These are phyloP conservation scores for Catostomus latipinnis DNA, from an alignment of 2,797 vertebrate genomes.

Conservation along the genomic window DNA sequence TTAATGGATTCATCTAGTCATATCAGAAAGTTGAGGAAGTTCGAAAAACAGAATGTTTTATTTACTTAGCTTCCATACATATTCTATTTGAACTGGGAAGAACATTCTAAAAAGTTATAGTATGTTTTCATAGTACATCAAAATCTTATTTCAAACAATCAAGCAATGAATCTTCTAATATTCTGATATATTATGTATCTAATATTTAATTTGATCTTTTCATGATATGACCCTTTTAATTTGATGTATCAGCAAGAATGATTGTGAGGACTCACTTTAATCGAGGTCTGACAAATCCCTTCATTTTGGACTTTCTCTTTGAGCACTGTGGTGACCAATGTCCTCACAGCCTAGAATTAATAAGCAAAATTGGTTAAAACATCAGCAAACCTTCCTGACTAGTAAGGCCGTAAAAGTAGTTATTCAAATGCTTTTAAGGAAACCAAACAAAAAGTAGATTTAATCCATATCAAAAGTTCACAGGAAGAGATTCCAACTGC, in stretches of 20 bases:
- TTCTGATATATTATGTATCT: no score
- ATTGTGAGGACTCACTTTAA: constrained; percentile 76
- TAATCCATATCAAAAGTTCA: neutral
- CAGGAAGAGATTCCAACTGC: neutral
- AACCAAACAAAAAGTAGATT: constrained; percentile 2
- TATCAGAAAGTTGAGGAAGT: no score
- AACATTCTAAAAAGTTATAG: no score
- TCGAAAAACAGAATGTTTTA: no score
- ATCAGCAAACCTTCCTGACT: neutral
- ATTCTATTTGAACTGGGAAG: no score
- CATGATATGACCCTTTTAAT: no score
- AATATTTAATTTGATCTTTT: no score
- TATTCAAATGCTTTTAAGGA: neutral
- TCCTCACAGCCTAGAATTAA: constrained; percentile 82
- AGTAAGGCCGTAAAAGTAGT: neutral
- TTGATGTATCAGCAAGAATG: neutral
- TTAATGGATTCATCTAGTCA: no score
- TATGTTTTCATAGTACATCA: no score
- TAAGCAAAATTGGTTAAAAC: constrained; percentile 19
- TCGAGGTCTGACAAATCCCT: constrained; percentile 80
- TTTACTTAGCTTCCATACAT: no score
- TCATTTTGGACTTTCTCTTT: constrained; percentile 85
- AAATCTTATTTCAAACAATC: no score
- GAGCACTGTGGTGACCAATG: constrained; percentile 86
- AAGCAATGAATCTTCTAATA: no score